These are phyloP conservation scores for Tinamus major DNA, from an alignment of 2,797 vertebrate species.

Conservation along the genomic window DNA sequence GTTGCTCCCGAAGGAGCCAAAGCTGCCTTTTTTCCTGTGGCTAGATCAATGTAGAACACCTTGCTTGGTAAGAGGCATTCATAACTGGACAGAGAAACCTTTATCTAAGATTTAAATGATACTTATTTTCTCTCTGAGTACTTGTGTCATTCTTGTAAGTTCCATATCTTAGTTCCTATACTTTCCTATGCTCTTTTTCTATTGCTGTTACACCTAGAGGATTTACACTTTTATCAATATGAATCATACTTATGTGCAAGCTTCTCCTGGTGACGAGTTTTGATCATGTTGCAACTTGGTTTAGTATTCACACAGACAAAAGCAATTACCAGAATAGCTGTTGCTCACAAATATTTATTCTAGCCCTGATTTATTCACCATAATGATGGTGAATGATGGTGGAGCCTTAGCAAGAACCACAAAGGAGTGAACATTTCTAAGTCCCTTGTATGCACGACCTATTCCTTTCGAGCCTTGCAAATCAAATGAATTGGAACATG, in stretches of 20 bases:
- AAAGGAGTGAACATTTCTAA: conserved; percentile 19
- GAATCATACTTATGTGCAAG: conserved; percentile 49
- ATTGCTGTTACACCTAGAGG: background rate
- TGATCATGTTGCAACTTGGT: conserved; percentile 47
- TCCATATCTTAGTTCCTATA: background rate
- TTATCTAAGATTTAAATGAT: background rate
- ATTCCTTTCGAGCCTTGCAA: conserved; percentile 3
- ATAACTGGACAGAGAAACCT: background rate
- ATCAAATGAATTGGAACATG: background rate
- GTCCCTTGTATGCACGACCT: background rate
- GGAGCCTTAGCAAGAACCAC: conserved; percentile 36
- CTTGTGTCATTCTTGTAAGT: background rate
- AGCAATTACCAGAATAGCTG: conserved; percentile 50
- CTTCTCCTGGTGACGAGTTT: conserved; percentile 8
- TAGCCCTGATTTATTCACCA: conserved; percentile 27
- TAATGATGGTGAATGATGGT: background rate
- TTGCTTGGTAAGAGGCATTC: background rate
- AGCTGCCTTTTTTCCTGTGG: background rate
- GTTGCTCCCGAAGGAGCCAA: background rate
- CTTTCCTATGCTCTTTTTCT: background rate
- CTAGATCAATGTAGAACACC: background rate
- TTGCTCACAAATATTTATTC: conserved; percentile 33
- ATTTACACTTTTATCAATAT: conserved; percentile 43
- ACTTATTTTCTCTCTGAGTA: background rate
- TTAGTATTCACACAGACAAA: conserved; percentile 47